Percentiles rank a stretch among this genome's conserved stretches.
Evolutionary conservation across 2,888 invertebrate genomes (phyloP).

Genomic region (Odontocerum albicorne): DNA sequence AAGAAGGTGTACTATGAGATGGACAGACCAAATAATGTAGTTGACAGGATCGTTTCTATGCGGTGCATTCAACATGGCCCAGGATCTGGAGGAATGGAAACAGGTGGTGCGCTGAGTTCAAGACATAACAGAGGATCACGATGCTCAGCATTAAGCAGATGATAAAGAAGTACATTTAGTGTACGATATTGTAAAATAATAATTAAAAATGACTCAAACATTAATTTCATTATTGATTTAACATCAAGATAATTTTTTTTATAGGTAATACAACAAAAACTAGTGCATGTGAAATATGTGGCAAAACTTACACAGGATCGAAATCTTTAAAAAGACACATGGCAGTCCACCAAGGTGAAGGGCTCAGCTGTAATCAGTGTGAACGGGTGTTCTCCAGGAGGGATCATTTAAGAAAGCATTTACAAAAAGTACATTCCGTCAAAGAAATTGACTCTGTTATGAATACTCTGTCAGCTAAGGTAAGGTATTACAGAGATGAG

Average conservation of each 20-base stretch:
- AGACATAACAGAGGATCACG: too few species aligned
- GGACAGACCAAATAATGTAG: too few species aligned
- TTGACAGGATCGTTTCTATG: too few species aligned
- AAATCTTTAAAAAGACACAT: slow-evolving; percentile 28
- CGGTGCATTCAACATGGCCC: too few species aligned
- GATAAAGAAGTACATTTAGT: too few species aligned
- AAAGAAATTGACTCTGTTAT: slow-evolving; percentile 22
- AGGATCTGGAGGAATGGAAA: too few species aligned
- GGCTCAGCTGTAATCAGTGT: slow-evolving; percentile 23
- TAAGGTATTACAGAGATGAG: too few species aligned
- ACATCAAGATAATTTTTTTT: background rate
- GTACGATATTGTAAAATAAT: too few species aligned
- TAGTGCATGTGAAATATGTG: slow-evolving; percentile 22
- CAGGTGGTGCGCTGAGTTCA: too few species aligned
- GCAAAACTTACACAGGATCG: slow-evolving; percentile 23
- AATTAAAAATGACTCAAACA: background rate
- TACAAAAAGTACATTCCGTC: slow-evolving; percentile 20
- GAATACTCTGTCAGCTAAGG: slow-evolving; percentile 24
- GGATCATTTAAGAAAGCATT: slow-evolving; percentile 29
- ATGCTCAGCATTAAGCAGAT: too few species aligned
- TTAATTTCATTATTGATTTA: background rate
- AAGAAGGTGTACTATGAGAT: too few species aligned
- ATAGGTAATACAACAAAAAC: background rate
- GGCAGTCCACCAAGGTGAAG: slow-evolving; percentile 27
- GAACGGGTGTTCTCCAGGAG: slow-evolving; percentile 23